Evolutionary conservation across 2,888 invertebrate species (phyloP).

Genomic region (Dicyrtomina minuta): DNA sequence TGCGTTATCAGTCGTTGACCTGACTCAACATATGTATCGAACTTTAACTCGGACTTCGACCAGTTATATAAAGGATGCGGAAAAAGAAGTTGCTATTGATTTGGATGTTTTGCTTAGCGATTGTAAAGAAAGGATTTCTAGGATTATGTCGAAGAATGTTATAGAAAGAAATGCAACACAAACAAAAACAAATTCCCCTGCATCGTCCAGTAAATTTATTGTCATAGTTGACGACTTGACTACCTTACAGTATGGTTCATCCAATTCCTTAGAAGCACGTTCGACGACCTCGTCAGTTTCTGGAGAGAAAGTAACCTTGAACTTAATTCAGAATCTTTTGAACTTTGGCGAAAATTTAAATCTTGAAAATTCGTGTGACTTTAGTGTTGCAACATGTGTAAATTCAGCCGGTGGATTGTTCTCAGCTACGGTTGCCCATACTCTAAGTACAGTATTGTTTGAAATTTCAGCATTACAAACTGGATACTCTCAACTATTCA

Average conservation of each 20-base stretch:
- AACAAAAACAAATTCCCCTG: too few species aligned
- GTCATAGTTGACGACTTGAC: constrained; percentile 28
- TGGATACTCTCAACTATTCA: constrained; percentile 27
- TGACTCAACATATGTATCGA: not conserved
- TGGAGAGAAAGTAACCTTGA: not conserved
- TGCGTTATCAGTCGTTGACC: not conserved
- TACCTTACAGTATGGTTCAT: not conserved
- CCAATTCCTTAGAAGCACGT: not conserved
- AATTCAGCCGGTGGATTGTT: constrained; percentile 12
- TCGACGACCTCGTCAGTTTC: too few species aligned
- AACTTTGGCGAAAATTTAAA: not conserved
- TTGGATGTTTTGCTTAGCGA: not conserved
- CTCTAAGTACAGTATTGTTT: constrained; percentile 16
- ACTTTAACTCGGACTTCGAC: not conserved
- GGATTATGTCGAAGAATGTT: not conserved
- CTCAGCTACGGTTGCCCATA: constrained; percentile 3
- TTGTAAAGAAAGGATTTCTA: not conserved
- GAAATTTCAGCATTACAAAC: constrained; percentile 28
- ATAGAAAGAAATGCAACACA: not conserved
- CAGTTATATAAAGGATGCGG: too few species aligned
- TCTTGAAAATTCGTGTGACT: not conserved
- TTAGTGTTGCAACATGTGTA: constrained; percentile 14
- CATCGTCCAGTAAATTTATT: not conserved
- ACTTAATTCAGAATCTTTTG: not conserved
- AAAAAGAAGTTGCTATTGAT: not conserved